Evolutionary conservation across 2,113 vertebrate genomes (phyloP).

Genomic region (Bos javanicus): DNA sequence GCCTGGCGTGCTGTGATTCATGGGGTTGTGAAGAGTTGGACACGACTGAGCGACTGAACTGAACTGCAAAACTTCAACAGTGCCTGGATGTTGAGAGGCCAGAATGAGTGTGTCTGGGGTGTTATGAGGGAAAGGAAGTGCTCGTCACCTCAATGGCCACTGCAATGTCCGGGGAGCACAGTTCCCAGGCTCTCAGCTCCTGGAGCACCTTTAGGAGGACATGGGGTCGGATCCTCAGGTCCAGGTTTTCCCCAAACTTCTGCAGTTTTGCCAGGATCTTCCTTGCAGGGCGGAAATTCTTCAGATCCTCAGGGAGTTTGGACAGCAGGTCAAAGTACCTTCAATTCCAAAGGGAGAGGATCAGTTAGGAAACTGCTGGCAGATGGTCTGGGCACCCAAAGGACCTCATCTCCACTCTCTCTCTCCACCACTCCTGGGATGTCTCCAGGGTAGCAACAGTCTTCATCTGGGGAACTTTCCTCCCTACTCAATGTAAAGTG

Average conservation of each 20-base stretch:
- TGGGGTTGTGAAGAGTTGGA: no score
- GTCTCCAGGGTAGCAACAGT: background rate
- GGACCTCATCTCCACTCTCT: background rate
- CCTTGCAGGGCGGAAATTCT: slow-evolving; percentile 71
- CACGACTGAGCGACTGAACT: no score
- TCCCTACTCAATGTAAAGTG: background rate
- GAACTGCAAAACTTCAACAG: background rate
- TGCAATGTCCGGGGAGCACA: slow-evolving; percentile 83
- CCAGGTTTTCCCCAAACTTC: slow-evolving; percentile 75
- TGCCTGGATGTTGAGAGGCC: background rate
- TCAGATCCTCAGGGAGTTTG: slow-evolving; percentile 77
- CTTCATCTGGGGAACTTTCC: background rate
- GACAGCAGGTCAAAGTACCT: slow-evolving; percentile 83
- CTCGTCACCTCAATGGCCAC: slow-evolving; percentile 82
- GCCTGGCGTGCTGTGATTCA: no score
- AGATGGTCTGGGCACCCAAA: background rate
- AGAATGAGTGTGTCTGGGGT: fast-evolving
- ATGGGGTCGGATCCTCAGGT: slow-evolving; percentile 76
- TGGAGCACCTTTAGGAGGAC: slow-evolving; percentile 80
- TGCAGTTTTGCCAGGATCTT: slow-evolving; percentile 81
- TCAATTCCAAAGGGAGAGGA: slow-evolving; percentile 37
- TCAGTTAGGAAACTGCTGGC: background rate
- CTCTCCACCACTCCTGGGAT: background rate
- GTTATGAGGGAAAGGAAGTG: fast-evolving
- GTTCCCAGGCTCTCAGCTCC: slow-evolving; percentile 81